A percentile compares a stretch with the other conserved stretches of the same genome.
Evolutionary conservation across 2,797 vertebrate genomes (phyloP).

Genomic region (Dendrocincla tyrannina): DNA sequence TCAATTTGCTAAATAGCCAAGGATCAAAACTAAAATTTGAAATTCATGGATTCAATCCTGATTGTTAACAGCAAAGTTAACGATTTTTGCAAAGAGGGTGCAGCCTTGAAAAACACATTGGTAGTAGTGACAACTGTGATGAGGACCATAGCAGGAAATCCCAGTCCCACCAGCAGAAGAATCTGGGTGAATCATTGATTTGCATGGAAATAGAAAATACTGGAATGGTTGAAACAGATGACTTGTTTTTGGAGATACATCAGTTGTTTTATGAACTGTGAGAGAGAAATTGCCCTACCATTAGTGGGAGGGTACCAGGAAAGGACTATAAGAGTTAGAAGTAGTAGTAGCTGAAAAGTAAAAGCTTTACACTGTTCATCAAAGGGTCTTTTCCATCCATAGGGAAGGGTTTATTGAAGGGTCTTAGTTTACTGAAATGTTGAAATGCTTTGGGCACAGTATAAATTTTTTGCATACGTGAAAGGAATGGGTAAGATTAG

Average conservation of each 20-base stretch:
- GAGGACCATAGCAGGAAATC: background rate
- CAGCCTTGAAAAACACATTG: background rate
- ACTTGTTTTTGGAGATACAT: background rate
- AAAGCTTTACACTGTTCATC: background rate
- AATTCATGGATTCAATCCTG: background rate
- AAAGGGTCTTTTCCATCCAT: background rate
- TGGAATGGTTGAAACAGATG: background rate
- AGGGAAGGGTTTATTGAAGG: background rate
- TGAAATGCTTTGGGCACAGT: background rate
- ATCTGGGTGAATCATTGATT: background rate
- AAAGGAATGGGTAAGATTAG: background rate
- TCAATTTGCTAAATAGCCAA: background rate
- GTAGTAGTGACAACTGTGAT: background rate
- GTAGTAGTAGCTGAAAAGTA: background rate
- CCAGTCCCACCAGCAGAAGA: background rate
- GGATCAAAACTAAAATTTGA: background rate
- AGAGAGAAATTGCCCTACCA: background rate
- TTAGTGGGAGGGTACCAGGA: background rate
- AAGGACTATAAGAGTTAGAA: background rate
- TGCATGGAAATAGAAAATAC: background rate
- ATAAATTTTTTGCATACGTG: background rate
- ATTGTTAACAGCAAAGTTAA: background rate
- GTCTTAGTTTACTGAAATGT: background rate
- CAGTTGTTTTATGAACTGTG: background rate
- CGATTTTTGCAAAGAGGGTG: background rate